Evolutionary conservation across 2,888 invertebrate species (phyloP), one percentile per base, ranked within the genome.

Genomic region (Mythimna pallens): DNA sequence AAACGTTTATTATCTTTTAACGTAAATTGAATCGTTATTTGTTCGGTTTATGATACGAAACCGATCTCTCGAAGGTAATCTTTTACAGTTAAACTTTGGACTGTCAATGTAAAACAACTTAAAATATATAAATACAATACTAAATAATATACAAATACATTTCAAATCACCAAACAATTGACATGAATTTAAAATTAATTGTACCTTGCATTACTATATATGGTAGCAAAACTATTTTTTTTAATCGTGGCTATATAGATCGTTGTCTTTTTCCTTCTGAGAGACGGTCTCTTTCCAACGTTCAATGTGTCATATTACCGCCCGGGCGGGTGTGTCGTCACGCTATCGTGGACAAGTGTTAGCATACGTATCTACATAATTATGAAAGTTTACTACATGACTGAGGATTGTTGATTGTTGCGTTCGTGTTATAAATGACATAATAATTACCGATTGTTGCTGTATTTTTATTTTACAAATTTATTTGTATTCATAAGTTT

Each of bases 311-410:
- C 47, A 30, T 17, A 43, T 58, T 34, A 34, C 76, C 22, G 40
- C 50, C 22, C 50, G 40, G 50, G 57, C 61, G 25, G 65, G 63
- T 52, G 76, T 43, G 64, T 43, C 47, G 83, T 73, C 73, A 73
- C 73, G 73, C 64, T 67, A 73, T 73, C 55, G 40, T 52, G 59
- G 55, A 76, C 67, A 68, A 76, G 70, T 65, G 52, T 70, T 68
- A 63, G 58, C 57, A 59, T 50, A 70, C 61, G 25, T 64, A 72
- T 64, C 57, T 76, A 52, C 63, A 63, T 77, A 72, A 80, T 83
- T 82, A 73, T 75, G 54, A 70, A 73, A 66, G 57, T 70, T 77
- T 66, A 70, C 47, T 50, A 30, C 30, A 22, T 10, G 43, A 62
- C 68, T 70, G 50, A 71, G 74, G 55, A 70, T 66, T 73, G 30